phyloP scores from a whole-genome alignment of 1,140 invertebrate genomes.

The Zaprionus ghesquierei region DNA sequence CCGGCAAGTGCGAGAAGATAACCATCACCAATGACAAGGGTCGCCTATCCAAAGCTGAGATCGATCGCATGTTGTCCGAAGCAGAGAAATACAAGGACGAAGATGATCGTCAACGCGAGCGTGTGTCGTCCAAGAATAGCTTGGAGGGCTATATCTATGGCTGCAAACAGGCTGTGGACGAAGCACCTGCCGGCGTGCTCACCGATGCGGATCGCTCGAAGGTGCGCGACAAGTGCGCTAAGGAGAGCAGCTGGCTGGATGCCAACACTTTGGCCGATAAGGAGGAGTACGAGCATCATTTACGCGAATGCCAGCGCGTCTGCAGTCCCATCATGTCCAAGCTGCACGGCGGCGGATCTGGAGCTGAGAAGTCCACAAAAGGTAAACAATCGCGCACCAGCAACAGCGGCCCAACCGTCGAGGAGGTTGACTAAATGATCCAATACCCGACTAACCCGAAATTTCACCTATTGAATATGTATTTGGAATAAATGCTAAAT shows the following conservation, averaged over 20 bases:
- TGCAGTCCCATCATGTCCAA: constrained; percentile 91
- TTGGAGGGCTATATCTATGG: constrained; percentile 93
- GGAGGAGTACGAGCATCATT: constrained; percentile 89
- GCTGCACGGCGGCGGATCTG: constrained; percentile 84
- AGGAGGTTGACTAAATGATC: constrained; percentile 68
- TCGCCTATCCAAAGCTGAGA: constrained; percentile 93
- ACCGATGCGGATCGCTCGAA: constrained; percentile 85
- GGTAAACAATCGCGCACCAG: constrained; percentile 65
- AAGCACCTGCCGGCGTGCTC: constrained; percentile 86
- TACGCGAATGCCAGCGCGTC: constrained; percentile 88
- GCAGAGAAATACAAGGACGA: constrained; percentile 88
- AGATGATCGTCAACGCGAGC: constrained; percentile 87
- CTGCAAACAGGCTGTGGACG: constrained; percentile 89
- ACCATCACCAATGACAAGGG: constrained; percentile 97
- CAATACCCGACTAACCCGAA: background rate
- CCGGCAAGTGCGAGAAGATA: constrained; percentile 89
- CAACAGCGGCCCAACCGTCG: constrained; percentile 64
- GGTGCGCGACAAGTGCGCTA: constrained; percentile 85
- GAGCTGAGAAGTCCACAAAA: background rate
- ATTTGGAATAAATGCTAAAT: constrained; percentile 47
- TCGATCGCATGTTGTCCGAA: constrained; percentile 94
- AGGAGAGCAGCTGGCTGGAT: constrained; percentile 85
- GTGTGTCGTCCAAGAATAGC: constrained; percentile 89
- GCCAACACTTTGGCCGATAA: constrained; percentile 88
- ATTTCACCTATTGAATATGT: constrained; percentile 14